phyloP scores from a whole-genome alignment of 1,140 invertebrate genomes.

The Drosophila gunungcola region DNA sequence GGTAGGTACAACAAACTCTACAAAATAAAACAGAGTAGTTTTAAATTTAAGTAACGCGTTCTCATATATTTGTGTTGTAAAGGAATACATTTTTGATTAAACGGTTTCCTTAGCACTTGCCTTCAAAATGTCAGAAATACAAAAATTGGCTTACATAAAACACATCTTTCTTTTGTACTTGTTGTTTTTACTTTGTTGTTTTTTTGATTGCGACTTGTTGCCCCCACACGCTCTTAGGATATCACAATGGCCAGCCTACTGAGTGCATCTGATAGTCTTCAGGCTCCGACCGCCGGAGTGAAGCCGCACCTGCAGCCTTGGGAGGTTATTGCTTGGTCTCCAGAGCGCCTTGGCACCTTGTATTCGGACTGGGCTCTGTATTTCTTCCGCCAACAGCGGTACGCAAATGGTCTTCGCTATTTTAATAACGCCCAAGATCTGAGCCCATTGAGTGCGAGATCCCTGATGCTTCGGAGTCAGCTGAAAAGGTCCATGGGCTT shows the following conservation, averaged over 20 bases:
- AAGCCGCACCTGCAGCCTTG: slow-evolving; percentile 46
- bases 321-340: slow-evolving; percentile 49
- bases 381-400: slow-evolving; percentile 27
- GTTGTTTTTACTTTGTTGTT: slow-evolving; percentile 15
- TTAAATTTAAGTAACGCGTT: too few species aligned
- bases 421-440: slow-evolving; percentile 52
- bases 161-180: slow-evolving; percentile 26
- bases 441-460: slow-evolving; percentile 3
- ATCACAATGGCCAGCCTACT: slow-evolving; percentile 3
- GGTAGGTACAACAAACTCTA: too few species aligned
- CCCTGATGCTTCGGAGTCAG: slow-evolving; percentile 45
- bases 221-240: not conserved
- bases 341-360: slow-evolving; percentile 38
- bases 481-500: slow-evolving; percentile 40
- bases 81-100: too few species aligned
- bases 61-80: too few species aligned
- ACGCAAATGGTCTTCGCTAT: slow-evolving; percentile 28
- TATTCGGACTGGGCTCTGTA: slow-evolving; percentile 62
- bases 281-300: slow-evolving; percentile 1
- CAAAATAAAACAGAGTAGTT: too few species aligned
- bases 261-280: not conserved
- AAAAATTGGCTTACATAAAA: slow-evolving; percentile 3
- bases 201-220: slow-evolving; percentile 18
- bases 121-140: slow-evolving; percentile 14
- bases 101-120: too few species aligned